Percentiles rank a stretch among this genome's conserved stretches.
phyloP scores from a whole-genome alignment of 2,888 invertebrate species.

The Darwinula stevensoni region DNA sequence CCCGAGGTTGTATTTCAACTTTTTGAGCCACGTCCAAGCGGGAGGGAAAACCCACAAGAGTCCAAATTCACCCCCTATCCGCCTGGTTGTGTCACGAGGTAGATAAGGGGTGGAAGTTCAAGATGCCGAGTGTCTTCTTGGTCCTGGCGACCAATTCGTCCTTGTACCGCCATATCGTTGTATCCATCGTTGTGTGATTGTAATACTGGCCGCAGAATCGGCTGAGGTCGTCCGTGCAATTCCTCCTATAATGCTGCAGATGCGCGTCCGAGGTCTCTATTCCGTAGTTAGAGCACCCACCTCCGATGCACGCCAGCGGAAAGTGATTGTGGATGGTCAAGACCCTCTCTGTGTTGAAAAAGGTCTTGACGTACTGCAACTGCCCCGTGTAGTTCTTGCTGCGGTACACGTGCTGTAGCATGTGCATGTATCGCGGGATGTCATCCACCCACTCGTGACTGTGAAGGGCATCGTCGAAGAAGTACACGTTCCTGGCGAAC shows the following conservation, averaged over 20 bases:
- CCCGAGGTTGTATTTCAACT: too few species aligned
- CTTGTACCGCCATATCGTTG: conserved; percentile 62
- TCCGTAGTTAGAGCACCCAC: conserved; percentile 47
- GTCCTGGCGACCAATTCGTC: conserved; percentile 37
- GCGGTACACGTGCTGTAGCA: conserved; percentile 64
- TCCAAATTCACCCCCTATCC: too few species aligned
- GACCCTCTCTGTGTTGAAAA: conserved; percentile 67
- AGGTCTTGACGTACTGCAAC: conserved; percentile 73
- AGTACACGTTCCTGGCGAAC: conserved; percentile 73
- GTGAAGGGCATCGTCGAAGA: conserved; percentile 24
- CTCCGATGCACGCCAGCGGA: conserved; percentile 52
- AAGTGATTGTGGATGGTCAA: conserved; percentile 74
- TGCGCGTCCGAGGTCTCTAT: conserved; percentile 55
- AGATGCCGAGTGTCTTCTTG: too few species aligned
- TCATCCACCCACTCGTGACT: conserved; percentile 18
- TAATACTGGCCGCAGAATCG: conserved; percentile 53
- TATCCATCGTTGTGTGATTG: conserved; percentile 49
- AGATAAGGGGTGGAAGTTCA: too few species aligned
- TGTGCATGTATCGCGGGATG: conserved; percentile 63
- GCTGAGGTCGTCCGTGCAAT: conserved; percentile 60
- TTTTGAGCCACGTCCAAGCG: too few species aligned
- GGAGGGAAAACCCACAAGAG: too few species aligned
- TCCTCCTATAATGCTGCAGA: conserved; percentile 72
- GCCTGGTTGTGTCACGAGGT: too few species aligned
- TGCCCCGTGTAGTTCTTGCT: conserved; percentile 73